Percentiles rank a stretch among this genome's conserved stretches.
Evolutionary conservation across 2,113 vertebrate species (phyloP).

Genomic region (Phyllopteryx taeniolatus): DNA sequence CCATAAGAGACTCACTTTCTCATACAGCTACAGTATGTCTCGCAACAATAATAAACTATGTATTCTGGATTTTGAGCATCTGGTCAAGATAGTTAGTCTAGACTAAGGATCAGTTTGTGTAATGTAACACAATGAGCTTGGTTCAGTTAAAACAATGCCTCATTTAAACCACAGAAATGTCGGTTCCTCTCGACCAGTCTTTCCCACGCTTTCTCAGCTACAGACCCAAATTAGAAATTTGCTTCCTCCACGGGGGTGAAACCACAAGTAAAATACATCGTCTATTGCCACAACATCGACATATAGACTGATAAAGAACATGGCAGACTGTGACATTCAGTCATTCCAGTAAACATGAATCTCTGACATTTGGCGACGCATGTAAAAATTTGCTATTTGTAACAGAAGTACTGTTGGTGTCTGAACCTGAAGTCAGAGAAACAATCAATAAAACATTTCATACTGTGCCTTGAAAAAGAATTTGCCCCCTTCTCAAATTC

Average conservation of each 20-base stretch:
- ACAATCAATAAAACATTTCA: not conserved
- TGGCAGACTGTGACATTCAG: no score
- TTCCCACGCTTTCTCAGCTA: not conserved
- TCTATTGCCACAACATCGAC: not conserved
- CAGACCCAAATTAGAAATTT: not conserved
- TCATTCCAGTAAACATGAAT: no score
- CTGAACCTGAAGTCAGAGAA: not conserved
- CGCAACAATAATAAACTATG: not conserved
- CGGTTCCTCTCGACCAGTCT: not conserved
- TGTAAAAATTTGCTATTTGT: not conserved
- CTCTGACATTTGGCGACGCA: not conserved
- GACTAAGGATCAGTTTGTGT: not conserved
- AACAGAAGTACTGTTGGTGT: not conserved
- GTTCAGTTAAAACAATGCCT: not conserved
- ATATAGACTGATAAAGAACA: not conserved
- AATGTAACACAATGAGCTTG: not conserved
- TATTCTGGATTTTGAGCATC: not conserved
- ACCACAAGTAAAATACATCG: not conserved
- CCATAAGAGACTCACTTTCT: not conserved
- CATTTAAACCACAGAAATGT: constrained; percentile 1
- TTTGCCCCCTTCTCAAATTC: no score
- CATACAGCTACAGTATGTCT: not conserved
- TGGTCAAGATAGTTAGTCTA: not conserved
- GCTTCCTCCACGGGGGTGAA: not conserved
- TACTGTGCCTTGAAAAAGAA: no score